Conservation (phyloP, 2,888 invertebrate species). For the Microctonus hyperodae region DNA sequence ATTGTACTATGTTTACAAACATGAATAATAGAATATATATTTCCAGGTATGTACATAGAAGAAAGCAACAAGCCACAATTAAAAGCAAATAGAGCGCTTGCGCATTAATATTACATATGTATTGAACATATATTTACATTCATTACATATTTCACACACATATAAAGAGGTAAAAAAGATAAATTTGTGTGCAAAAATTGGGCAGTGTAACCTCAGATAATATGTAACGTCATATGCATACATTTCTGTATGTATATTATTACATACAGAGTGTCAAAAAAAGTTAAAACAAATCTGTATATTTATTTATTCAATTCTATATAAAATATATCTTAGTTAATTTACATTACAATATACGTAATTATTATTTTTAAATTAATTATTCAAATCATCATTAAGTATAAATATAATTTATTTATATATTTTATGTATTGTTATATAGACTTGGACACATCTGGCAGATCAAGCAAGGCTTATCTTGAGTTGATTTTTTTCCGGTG, state of each 20-base stretch:
- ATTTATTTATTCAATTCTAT: neutral
- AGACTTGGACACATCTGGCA: conserved; percentile 6
- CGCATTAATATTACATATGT: neutral
- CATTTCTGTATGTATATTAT: neutral
- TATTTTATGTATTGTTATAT: neutral
- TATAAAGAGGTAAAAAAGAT: neutral
- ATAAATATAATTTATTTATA: neutral
- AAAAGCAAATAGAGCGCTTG: neutral
- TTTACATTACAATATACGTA: neutral
- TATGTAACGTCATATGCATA: neutral
- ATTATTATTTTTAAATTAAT: neutral
- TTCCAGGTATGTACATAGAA: neutral
- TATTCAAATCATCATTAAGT: neutral
- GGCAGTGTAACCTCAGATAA: neutral
- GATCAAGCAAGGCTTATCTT: conserved; percentile 22
- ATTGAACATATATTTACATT: neutral
- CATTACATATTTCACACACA: neutral
- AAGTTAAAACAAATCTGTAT: neutral
- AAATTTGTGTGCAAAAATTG: neutral
- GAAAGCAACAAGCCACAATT: no score
- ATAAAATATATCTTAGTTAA: neutral
- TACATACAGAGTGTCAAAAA: neutral
- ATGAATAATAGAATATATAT: neutral
- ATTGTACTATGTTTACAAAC: conserved; percentile 7
- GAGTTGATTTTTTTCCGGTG: conserved; percentile 36